Base-by-base conservation (phyloP, 2,797 vertebrate genomes). In the Echiichthys vipera region DNA sequence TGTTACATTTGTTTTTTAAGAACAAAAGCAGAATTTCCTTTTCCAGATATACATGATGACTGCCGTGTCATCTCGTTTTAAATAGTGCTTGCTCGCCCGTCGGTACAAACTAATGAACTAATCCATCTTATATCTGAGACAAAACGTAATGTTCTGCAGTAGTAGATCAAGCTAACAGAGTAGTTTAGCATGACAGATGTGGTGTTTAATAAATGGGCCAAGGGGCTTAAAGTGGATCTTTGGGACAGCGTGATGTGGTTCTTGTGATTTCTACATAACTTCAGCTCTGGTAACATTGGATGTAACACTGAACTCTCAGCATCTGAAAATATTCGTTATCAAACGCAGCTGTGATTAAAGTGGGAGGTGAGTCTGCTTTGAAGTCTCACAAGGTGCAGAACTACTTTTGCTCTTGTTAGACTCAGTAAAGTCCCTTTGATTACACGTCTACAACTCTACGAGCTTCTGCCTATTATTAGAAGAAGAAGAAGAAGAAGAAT, bases 121-220 rank as follows among this genome's bases (percentile, higher is more conserved):
- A 9, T 9, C 30, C 9, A 2, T 50, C 27, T 66, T 83, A 43
- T 59, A 56, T 27, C 34, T 40, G 61, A 40, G 50, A 37, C 64
- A 25, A 65, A 53, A 65, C 25, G 25, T 55, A 53, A 56, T 74
- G 17, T 53, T 57, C 15, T 24, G 17, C 57, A 29, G 39, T 7
- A 15, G 36, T 65, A 56, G 37, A 69, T 73, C 32, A 56, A 25
- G 51, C 51, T 65, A 74, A 81, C 46, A 51, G 47, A 72, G 64
- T 46, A 2, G 32, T 18, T 61, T 3, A 30, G n/a, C 45, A 24
- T 30, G 56, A 40, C 66, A 71, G 68, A 55, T 70, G 65, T 47
- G 58, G 25, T 71, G 37, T 37, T 65, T 46, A 67, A 47, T 76
- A 46, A 74, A 47, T 34, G 42, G 51, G 15, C 13, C 39, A 30